A percentile compares a stretch with the other conserved stretches of the same genome.
Evolutionary conservation across 2,797 vertebrate species (phyloP).

Genomic region (Hipposideros larvatus): DNA sequence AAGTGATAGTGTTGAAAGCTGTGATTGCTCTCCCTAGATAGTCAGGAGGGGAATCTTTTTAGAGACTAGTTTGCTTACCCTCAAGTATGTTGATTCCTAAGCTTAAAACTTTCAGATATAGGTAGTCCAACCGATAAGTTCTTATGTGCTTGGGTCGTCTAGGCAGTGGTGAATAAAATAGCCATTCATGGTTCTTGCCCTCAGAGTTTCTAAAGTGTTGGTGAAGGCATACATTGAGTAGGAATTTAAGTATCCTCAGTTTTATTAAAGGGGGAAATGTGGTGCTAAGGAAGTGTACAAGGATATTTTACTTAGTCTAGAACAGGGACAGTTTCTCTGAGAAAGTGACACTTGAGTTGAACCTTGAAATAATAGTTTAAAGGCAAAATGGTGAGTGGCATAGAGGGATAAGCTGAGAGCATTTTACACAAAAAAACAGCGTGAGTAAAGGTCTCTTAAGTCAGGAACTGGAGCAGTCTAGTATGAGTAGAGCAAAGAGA

Average conservation of each 20-base stretch:
- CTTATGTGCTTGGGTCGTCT: slow-evolving; percentile 23
- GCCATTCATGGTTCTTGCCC: not conserved
- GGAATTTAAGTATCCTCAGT: not conserved
- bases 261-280: slow-evolving; percentile 14
- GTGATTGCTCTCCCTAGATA: slow-evolving; percentile 44
- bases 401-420: not conserved
- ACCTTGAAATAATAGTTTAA: slow-evolving; percentile 54
- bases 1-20: slow-evolving; percentile 18
- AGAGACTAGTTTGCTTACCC: slow-evolving; percentile 7
- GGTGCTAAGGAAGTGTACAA: slow-evolving; percentile 8
- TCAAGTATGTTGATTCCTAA: slow-evolving; percentile 46
- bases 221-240: not conserved
- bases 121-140: not conserved
- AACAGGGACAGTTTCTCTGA: not conserved
- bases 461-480: slow-evolving; percentile 28
- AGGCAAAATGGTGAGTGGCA: not conserved
- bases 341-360: slow-evolving; percentile 55
- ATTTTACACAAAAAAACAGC: slow-evolving; percentile 35
- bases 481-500: slow-evolving; percentile 4
- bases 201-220: slow-evolving; percentile 47
- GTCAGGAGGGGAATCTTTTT: slow-evolving; percentile 25
- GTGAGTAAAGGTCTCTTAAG: slow-evolving; percentile 36
- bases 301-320: slow-evolving; percentile 50
- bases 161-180: slow-evolving; percentile 10
- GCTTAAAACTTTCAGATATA: slow-evolving; percentile 19